phyloP scores from a whole-genome alignment of 2,797 vertebrate genomes.

The Aphelocoma californica region DNA sequence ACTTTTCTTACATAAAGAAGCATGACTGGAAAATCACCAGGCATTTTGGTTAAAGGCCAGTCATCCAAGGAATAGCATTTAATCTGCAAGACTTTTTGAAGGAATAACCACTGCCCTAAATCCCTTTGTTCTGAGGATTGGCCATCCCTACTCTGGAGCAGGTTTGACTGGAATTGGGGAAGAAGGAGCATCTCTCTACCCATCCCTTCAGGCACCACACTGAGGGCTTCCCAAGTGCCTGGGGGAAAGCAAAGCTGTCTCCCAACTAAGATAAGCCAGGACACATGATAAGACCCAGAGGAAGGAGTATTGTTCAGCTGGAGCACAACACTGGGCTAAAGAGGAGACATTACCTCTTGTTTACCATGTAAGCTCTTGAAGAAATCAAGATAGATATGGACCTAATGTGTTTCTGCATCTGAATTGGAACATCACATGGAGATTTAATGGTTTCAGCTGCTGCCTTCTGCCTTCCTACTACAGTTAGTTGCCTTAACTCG shows the following conservation, averaged over 20 bases:
- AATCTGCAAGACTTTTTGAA: not conserved
- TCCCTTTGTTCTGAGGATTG: not conserved
- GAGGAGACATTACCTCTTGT: not conserved
- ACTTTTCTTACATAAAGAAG: not conserved
- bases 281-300: not conserved
- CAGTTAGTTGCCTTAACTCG: not conserved
- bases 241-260: not conserved
- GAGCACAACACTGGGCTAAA: not conserved
- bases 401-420: not conserved
- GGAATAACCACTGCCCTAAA: not conserved
- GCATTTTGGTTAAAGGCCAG: not conserved
- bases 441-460: not conserved
- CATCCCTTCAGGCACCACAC: not conserved
- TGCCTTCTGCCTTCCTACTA: not conserved
- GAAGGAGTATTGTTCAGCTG: not conserved
- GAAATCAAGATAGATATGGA: not conserved
- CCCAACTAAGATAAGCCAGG: not conserved
- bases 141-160: not conserved
- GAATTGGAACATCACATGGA: not conserved
- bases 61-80: not conserved
- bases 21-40: not conserved
- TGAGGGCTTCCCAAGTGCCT: not conserved
- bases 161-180: not conserved
- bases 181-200: not conserved
- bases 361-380: not conserved